phyloP scores from a whole-genome alignment of 2,888 invertebrate genomes.

The Sphaerophoria rueppellii region DNA sequence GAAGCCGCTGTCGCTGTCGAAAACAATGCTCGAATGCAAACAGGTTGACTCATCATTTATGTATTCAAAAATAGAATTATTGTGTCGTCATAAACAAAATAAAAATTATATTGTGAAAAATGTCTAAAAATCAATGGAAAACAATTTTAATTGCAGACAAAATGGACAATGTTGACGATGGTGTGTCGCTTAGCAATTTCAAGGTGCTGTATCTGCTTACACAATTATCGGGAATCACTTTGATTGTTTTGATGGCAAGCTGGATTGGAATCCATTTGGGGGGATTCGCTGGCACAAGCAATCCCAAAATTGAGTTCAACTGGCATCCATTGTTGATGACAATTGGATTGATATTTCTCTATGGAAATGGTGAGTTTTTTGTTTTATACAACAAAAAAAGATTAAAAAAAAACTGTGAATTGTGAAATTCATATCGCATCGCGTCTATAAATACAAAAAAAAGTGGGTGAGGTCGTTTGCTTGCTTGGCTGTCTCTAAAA shows the following conservation, averaged over 20 bases:
- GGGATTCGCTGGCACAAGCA: conserved; percentile 87
- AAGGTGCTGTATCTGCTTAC: conserved; percentile 80
- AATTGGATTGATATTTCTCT: conserved; percentile 90
- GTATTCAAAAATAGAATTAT: background rate
- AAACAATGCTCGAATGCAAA: conserved; percentile 42
- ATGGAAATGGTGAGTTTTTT: conserved; percentile 88
- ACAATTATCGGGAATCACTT: conserved; percentile 80
- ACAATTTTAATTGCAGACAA: conserved; percentile 71
- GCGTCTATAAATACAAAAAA: background rate
- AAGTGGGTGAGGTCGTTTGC: background rate
- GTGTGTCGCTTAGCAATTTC: conserved; percentile 79
- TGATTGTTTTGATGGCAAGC: conserved; percentile 80
- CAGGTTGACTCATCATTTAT: conserved; percentile 44
- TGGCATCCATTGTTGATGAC: conserved; percentile 95
- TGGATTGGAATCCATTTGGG: conserved; percentile 82
- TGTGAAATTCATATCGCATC: background rate
- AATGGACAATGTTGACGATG: conserved; percentile 77
- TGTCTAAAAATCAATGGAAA: background rate
- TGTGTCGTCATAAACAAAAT: background rate
- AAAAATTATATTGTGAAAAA: background rate
- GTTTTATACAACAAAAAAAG: too few species aligned
- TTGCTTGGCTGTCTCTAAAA: background rate
- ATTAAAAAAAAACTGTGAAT: background rate
- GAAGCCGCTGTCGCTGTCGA: conserved; percentile 30
- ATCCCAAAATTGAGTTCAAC: conserved; percentile 88